These are phyloP conservation scores for Oscheius onirici DNA, from an alignment of 2,888 invertebrate genomes.

Conservation along the genomic window DNA sequence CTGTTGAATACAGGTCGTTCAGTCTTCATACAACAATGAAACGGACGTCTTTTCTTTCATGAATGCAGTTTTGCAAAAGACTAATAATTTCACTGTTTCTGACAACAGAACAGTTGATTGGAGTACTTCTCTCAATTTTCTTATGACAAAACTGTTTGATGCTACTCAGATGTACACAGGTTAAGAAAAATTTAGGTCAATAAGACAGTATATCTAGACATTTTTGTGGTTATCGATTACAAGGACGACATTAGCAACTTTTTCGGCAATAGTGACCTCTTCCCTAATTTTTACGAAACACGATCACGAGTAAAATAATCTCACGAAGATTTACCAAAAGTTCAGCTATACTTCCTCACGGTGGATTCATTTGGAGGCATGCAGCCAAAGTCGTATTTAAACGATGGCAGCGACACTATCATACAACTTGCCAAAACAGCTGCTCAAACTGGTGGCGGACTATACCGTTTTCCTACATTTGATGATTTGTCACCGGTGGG, in stretches of 20 bases:
- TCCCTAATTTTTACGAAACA: too few relatives aligned
- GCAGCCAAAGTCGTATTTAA: not conserved
- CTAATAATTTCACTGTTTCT: not conserved
- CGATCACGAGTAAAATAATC: too few relatives aligned
- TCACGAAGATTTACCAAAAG: too few relatives aligned
- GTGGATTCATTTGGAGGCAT: not conserved
- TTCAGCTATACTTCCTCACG: slow-evolving; percentile 3
- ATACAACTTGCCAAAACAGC: not conserved
- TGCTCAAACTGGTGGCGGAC: slow-evolving; percentile 7
- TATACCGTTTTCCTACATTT: not conserved
- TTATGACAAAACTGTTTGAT: too few relatives aligned
- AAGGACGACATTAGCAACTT: not conserved
- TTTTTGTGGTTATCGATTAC: slow-evolving; percentile 17
- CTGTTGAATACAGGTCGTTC: too few relatives aligned
- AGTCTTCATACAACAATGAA: too few relatives aligned
- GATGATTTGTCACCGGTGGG: not conserved
- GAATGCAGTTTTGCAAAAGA: not conserved
- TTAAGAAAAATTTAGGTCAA: too few relatives aligned
- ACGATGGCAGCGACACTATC: too few relatives aligned
- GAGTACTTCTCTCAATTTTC: not conserved
- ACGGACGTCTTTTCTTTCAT: not conserved
- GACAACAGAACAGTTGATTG: not conserved
- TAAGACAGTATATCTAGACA: not conserved
- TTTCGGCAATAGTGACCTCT: too few relatives aligned
- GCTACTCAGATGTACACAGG: too few relatives aligned